Base-by-base conservation (phyloP, 2,888 invertebrate genomes). In the Aricia artaxerxes region DNA sequence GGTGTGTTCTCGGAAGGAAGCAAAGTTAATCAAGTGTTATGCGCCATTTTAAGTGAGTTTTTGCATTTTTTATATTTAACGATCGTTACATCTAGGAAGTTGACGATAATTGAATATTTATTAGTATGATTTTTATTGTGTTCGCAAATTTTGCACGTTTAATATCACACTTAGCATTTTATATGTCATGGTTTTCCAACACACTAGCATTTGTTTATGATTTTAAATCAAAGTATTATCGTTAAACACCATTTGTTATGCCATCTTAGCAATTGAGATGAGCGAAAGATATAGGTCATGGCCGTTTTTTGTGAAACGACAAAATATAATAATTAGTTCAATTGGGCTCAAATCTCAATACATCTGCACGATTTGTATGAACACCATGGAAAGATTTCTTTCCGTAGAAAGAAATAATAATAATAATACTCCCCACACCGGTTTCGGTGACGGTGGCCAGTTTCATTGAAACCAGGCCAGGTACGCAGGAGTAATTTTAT, bases 11-110 rank as follows among this genome's bases (percentile, higher is more conserved):
- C 82, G 0, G 89, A 92, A 81, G 91, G 92, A 0, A 92, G 89
- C 79, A 87, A 87, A 77, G 82, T 92, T 1, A 92, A 92, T 81
- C 93, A 93, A 84, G 84, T 92, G 81, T 85, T 93, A 85, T 92
- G 91, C 83, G 92, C 92, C 1, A 80, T 93, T 73, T 85, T 92
- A 61, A 89, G 92, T 92, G 83, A 90, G 90, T 89, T 83, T 78
- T 77, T 77, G 79, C 11, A 57, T 53, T 78, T 35, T 44, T 35
- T 44, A 11, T 64, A 64, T 69, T 69, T 16, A 13, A 69, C 69
- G 69, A 69, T 49, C 4, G n/a, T 9, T 49, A 31, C 49, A 44
- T 53, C 2, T 11, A 75, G 75, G 49, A 75, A 49, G 24, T 49
- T 4, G 11, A 53, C 11, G 5, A 24, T 11, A 11, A 69, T 75